Evolutionary conservation across 2,888 invertebrate species (phyloP), one percentile per base, ranked within the genome.

Genomic region (Hirudinaria manillensis): DNA sequence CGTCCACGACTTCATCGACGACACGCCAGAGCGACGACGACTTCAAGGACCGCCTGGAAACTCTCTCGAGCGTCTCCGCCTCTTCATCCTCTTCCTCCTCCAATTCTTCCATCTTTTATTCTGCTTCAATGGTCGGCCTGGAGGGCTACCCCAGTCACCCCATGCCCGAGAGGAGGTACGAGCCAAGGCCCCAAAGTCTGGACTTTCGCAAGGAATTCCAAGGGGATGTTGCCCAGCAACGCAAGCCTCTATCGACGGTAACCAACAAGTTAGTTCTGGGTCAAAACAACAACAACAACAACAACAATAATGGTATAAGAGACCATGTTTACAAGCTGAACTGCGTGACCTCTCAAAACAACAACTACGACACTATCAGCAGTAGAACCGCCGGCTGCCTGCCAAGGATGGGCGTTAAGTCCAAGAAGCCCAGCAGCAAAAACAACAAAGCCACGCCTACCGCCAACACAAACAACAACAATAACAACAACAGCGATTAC

Each of bases 321-420:
- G 38, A 51, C 38, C 21, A 72, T 19, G 45, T 21, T 29, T 24
- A 70, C 19, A 70, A 45, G 24, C 21, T 61, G 13, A 61, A 61
- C 19, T 61, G 61, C 29, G 27, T 61, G 3, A 13, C 27, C 61
- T 27, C 38, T 2, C 45, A 45, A 7, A 45, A 70, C 45, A 19
- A 19, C 70, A 72, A 55, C 10, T 21, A 72, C 56, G 72, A 72
- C 56, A 53, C 55, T 16, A 55, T 45, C 19, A 45, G 6, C 51
- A 45, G 19, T 27, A 4, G 34, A 24, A 21, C 38, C 3, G 4
- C 24, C 16, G 51, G 72, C 34, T 72, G 72, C 19, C 51, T 72
- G 21, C 53, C 53, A 1, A 24, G 72, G 29, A 72, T 70, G 71
- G 71, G 71, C 6, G 45, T 51, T 7, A 70, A 70, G 29, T 70